Base-by-base conservation (phyloP, 1,140 invertebrate genomes). In the Leucophenga varia region DNA sequence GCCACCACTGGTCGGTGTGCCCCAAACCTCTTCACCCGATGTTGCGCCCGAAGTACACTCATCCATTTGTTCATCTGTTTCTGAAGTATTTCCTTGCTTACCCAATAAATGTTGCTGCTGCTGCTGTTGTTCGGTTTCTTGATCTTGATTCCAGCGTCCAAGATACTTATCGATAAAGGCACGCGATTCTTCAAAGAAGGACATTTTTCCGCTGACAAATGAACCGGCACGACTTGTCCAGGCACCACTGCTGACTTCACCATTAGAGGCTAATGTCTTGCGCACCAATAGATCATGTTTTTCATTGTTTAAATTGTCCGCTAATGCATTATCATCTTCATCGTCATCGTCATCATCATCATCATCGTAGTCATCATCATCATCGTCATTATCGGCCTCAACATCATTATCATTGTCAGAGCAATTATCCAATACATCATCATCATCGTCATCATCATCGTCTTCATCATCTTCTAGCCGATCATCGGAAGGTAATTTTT, bases 1-100 rank as follows among this genome's bases (percentile, higher is more conserved):
- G 13, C 87, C 88, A 2, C 88, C 88, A 47, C 88, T 90, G 2
- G 88, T 90, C 2, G 88, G 88, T 1, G 89, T 91, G 2, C 89
- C 89, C 89, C 88, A 91, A 21, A 89, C 85, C 64, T 91, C 89
- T 68, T 90, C 88, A 0, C 88, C 88, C 2, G 88, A 90, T 12
- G 85, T 86, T 0, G 84, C 88, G 1, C 87, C 88, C 31, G 88
- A 90, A 1, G 82, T 86, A 41, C 85, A 85, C 10, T 84, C 83
- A 44, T 87, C 85, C 80, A 57, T 70, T 49, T 60, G 60, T 35
- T 80, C 71, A 40, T 80, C 74, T 47, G 79, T 67, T 57, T 84
- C 65, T 59, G 78, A 73, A 43, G 77, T 61, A 25, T 78, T 70
- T 53, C 78, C 39, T 7, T 67, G 69, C 18, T 48, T 25, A 6